A percentile compares a stretch with the other conserved stretches of the same genome.
These are phyloP conservation scores for Drosophila sproati DNA, from an alignment of 1,140 invertebrate genomes.

Conservation along the genomic window DNA sequence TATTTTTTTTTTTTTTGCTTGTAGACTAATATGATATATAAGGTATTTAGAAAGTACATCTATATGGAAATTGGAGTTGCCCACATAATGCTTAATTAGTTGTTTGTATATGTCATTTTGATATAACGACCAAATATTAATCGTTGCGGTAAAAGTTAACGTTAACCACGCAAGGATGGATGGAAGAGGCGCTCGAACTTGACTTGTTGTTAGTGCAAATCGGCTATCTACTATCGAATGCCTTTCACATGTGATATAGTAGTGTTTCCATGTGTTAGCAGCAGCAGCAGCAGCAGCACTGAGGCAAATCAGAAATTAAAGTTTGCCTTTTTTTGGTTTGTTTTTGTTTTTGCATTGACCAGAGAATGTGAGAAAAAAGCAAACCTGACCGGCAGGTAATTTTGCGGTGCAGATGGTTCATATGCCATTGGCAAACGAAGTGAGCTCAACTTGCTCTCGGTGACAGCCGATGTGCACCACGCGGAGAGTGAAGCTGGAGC, in stretches of 20 bases:
- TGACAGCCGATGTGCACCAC: slow-evolving; percentile 14
- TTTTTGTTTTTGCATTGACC: slow-evolving; percentile 13
- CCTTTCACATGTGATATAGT: slow-evolving; percentile 39
- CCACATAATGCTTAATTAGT: neutral
- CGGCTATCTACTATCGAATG: slow-evolving; percentile 23
- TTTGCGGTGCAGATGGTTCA: slow-evolving; percentile 26
- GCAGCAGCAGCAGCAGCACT: slow-evolving; percentile 10
- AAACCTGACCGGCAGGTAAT: slow-evolving; percentile 41
- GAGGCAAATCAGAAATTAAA: slow-evolving; percentile 37
- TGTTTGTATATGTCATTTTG: neutral
- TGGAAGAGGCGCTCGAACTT: neutral
- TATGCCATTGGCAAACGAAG: slow-evolving; percentile 19
- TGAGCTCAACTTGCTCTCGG: slow-evolving; percentile 23
- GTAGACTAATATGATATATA: too few relatives aligned
- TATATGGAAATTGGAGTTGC: neutral
- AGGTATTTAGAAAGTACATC: neutral
- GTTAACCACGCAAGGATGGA: neutral
- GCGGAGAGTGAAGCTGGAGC: too few relatives aligned
- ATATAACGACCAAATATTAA: neutral
- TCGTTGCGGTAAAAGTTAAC: slow-evolving; percentile 2
- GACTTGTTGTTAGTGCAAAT: neutral
- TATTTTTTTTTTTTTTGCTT: too few relatives aligned
- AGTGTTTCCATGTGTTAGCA: slow-evolving; percentile 3
- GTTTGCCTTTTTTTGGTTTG: neutral
- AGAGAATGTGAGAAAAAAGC: slow-evolving; percentile 25